Evolutionary conservation across 2,797 vertebrate species (phyloP), one percentile per base, ranked within the genome.

Genomic region (Cyprinodon diabolis): DNA sequence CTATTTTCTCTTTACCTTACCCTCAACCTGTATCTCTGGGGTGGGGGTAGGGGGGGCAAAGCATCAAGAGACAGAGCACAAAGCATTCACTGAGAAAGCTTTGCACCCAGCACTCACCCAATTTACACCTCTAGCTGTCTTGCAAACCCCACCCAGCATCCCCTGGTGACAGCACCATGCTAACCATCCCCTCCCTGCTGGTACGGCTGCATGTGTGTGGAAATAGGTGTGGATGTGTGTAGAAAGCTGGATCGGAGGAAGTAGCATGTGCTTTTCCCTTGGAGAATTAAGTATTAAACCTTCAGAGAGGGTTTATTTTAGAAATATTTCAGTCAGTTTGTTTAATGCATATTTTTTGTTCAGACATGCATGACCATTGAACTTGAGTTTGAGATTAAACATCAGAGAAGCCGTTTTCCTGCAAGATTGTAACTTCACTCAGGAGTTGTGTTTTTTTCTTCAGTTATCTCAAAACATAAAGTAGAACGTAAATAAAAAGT

Each of bases 71-170:
- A 87, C 87, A 86, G 84, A 88, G 86, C 40, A 85, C 84, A 83
- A 74, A 88, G 87, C 80, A 80, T 88, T 89, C 89, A 82, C 91
- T 88, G 78, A 69, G 75, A 69, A 74, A 81, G 82, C 85, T 93
- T 90, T 92, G 87, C 91, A 92, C 92, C 92, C 91, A 92, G 90
- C 83, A 15, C 80, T 94, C 93, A 92, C 91, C 93, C 93, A 95
- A 95, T 95, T 95, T 95, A 92, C 94, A 95, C 94, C 93, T 95
- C 89, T 86, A 77, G 69, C 80, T 83, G 89, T 86, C 85, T 86
- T 91, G 89, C 90, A 87, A 91, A 91, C 87, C 69, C 83, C 89
- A 89, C 86, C 89, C 89, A 72, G 76, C 73, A 85, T 91, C 89
- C 93, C 90, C 86, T 67, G 81, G 91, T 85, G 90, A 87, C 88